These are phyloP conservation scores for Palythoa grandiflora DNA, from an alignment of 92 coral and sea anemone genomes.

Conservation along the genomic window DNA sequence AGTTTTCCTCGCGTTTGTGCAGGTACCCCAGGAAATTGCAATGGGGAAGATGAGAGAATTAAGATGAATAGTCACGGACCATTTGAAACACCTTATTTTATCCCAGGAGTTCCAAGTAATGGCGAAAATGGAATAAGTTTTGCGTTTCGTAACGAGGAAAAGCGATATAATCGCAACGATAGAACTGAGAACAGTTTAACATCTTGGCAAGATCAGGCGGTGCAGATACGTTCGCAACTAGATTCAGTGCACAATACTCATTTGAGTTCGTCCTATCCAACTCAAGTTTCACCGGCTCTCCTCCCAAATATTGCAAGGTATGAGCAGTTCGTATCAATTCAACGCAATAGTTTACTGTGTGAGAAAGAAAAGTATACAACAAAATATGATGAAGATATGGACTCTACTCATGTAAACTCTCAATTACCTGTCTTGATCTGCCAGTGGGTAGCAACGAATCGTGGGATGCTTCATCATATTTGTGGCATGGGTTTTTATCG, in stretches of 20 bases:
- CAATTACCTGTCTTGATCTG: slow-evolving; percentile 76
- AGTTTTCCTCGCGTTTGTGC: slow-evolving; percentile 1
- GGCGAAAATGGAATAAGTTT: slow-evolving; percentile 81
- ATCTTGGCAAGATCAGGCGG: slow-evolving; percentile 32
- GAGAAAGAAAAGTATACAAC: slow-evolving; percentile 36
- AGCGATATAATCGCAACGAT: slow-evolving; percentile 50
- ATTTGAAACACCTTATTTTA: slow-evolving; percentile 41
- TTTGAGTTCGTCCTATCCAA: slow-evolving; percentile 17
- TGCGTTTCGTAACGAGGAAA: slow-evolving; percentile 63
- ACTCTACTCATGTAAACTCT: slow-evolving; percentile 8
- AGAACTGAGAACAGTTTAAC: slow-evolving; percentile 7
- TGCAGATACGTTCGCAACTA: background rate
- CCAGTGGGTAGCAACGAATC: slow-evolving; percentile 78
- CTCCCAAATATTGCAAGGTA: slow-evolving; percentile 23
- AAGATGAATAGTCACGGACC: slow-evolving; percentile 25
- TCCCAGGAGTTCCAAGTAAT: slow-evolving; percentile 77
- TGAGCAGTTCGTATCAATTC: slow-evolving; percentile 27
- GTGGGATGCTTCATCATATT: slow-evolving; percentile 65
- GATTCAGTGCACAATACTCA: slow-evolving; percentile 15
- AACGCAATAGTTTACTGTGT: slow-evolving; percentile 6
- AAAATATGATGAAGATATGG: slow-evolving; percentile 45
- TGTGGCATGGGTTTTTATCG: slow-evolving; percentile 90
- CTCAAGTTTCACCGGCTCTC: slow-evolving; percentile 29
- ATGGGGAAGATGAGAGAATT: slow-evolving; percentile 39
- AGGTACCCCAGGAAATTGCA: slow-evolving; percentile 3